These are phyloP conservation scores for Channa argus DNA, from an alignment of 2,113 vertebrate species.

Conservation along the genomic window DNA sequence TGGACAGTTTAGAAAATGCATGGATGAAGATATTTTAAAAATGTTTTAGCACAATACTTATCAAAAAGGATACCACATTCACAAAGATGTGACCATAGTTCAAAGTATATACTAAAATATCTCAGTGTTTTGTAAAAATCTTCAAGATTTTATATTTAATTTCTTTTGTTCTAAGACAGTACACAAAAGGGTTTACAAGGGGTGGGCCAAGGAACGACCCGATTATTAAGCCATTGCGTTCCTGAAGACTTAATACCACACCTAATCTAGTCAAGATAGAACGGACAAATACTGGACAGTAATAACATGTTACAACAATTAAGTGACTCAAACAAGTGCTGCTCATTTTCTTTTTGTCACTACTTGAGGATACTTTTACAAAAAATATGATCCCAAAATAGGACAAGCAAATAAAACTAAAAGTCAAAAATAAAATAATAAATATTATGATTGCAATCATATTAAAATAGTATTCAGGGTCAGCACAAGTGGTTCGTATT, in stretches of 20 bases:
- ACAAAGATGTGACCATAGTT: too few relatives aligned
- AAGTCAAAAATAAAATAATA: conserved; percentile 49
- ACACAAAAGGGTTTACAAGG: conserved; percentile 66
- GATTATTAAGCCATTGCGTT: conserved; percentile 34
- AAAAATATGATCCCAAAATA: conserved; percentile 40
- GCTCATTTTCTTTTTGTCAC: conserved; percentile 54
- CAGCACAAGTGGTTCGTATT: conserved; percentile 47
- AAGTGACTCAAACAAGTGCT: conserved; percentile 60
- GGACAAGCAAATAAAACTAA: conserved; percentile 47
- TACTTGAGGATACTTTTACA: conserved; percentile 12
- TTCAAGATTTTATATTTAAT: conserved; percentile 20
- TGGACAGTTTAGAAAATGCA: too few relatives aligned
- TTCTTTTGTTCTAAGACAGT: conserved; percentile 57
- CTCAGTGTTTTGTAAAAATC: conserved; percentile 1
- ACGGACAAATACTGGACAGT: conserved; percentile 30
- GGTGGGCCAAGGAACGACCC: conserved; percentile 36
- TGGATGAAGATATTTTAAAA: too few relatives aligned
- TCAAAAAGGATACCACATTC: too few relatives aligned
- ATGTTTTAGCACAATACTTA: too few relatives aligned
- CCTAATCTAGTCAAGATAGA: conserved; percentile 51
- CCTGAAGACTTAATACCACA: conserved; percentile 40
- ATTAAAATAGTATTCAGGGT: conserved; percentile 50
- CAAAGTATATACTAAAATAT: not conserved
- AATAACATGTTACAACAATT: conserved; percentile 59
- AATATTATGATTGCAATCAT: conserved; percentile 15